These are phyloP conservation scores for Drepanosiphum platanoidis DNA, from an alignment of 2,888 invertebrate species.

Conservation along the genomic window DNA sequence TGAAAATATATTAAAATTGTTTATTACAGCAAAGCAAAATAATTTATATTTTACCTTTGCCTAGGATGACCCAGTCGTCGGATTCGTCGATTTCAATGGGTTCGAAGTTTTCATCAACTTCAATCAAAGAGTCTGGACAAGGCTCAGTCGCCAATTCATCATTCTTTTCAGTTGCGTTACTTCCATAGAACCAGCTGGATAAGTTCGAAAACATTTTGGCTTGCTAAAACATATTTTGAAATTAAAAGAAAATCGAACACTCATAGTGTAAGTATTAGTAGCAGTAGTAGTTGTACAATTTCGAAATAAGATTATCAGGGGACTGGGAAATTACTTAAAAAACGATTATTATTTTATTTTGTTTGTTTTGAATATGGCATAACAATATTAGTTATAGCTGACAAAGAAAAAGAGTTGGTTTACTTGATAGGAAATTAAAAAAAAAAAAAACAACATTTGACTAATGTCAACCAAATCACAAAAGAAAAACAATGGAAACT, in stretches of 20 bases:
- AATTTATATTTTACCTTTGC: conserved; percentile 36
- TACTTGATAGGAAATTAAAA: not conserved
- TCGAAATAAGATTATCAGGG: not conserved
- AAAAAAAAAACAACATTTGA: not conserved
- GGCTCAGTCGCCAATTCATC: conserved; percentile 28
- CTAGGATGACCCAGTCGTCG: conserved; percentile 57
- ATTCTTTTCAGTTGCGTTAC: conserved; percentile 39
- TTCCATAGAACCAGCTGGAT: conserved; percentile 61
- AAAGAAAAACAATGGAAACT: conserved; percentile 6
- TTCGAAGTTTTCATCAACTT: conserved; percentile 57
- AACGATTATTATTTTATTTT: conserved; percentile 23
- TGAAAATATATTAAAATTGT: not conserved
- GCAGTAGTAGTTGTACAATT: not conserved
- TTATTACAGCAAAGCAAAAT: not conserved
- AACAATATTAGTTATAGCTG: not conserved
- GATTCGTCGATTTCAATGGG: conserved; percentile 56
- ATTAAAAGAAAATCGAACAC: not conserved
- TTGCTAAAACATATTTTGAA: conserved; percentile 32
- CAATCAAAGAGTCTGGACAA: conserved; percentile 57
- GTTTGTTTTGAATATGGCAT: conserved; percentile 14
- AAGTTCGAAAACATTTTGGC: conserved; percentile 62
- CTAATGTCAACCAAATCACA: not conserved
- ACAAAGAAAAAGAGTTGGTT: not conserved
- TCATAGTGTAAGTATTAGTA: not conserved
- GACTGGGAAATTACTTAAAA: conserved; percentile 13